Evolutionary conservation across 2,888 invertebrate species (phyloP), one percentile per base, ranked within the genome.

Genomic region (Dorcus parallelipipedus): DNA sequence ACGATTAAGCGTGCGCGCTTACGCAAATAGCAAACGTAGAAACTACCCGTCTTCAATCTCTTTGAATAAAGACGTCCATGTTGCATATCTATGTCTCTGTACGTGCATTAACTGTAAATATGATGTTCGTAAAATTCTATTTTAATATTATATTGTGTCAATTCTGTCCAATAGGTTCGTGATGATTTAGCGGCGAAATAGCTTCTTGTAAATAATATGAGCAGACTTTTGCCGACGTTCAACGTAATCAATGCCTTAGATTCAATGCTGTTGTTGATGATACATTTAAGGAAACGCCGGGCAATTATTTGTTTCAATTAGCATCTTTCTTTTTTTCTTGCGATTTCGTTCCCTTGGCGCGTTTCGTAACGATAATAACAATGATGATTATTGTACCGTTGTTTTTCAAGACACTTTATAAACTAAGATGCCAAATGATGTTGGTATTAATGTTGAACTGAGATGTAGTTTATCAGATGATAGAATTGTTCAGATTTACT

Each of bases 11-110:
- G 20, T 43, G 14, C 17, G 20, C 8, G 43, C 33, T 47, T 26
- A 47, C 14, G 23, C 14, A 47, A 20, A 20, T 26, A 47, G n/a
- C 17, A 17, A 47, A 33, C 26, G 26, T 33, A 33, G 17, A 38
- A 33, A 51, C 40, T 20, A 52, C 55, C 56, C 38, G 56, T 59
- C 55, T 60, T 55, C 58, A 63, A 55, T 59, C 64, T 59, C 50
- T 65, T 53, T 33, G 26, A 33, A 33, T 61, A 65, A 69, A 70
- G 69, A 69, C 71, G 71, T 71, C 71, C 71, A 71, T 64, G 65
- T 66, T 67, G 70, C 70, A 71, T 71, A 71, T 71, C 69, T 69
- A 64, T 67, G 63, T 64, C 63, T 67, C 66, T 65, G 56, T 64
- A 67, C 63, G 65, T 68, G 63, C 60, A 65, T 64, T 63, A 59